Conservation (phyloP, 2,113 vertebrate genomes). For the Trinectes maculatus region DNA sequence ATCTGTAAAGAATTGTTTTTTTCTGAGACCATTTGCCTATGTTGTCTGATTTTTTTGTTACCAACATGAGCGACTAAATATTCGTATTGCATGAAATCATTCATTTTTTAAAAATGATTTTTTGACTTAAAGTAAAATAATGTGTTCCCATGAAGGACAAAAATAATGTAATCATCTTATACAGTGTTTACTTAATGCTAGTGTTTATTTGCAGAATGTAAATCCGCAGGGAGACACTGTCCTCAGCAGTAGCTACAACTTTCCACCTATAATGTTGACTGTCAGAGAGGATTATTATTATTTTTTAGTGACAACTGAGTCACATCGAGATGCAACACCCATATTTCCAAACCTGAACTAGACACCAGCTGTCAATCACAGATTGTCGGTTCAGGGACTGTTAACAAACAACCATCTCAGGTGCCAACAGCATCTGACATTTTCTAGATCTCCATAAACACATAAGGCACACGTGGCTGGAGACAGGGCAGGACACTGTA, state of each 20-base stretch:
- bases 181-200: not conserved
- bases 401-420: conserved; percentile 36
- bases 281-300: not conserved
- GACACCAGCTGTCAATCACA: conserved; percentile 17
- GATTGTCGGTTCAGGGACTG: conserved; percentile 36
- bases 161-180: conserved; percentile 1
- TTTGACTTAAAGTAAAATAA: not conserved
- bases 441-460: conserved; percentile 67
- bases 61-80: not conserved
- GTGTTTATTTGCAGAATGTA: not conserved
- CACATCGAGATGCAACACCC: not conserved
- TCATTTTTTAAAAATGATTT: not conserved
- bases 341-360: conserved; percentile 12
- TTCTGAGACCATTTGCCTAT: not conserved
- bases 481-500: conserved; percentile 99
- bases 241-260: not conserved
- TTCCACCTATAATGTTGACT: not conserved
- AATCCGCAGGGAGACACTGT: not conserved
- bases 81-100: not conserved
- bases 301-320: conserved; percentile 10
- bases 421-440: conserved; percentile 48
- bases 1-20: not conserved
- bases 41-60: not conserved
- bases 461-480: conserved; percentile 86
- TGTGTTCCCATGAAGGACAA: not conserved